These are phyloP conservation scores for Anniella stebbinsi DNA, from an alignment of 2,797 vertebrate species.

Conservation along the genomic window DNA sequence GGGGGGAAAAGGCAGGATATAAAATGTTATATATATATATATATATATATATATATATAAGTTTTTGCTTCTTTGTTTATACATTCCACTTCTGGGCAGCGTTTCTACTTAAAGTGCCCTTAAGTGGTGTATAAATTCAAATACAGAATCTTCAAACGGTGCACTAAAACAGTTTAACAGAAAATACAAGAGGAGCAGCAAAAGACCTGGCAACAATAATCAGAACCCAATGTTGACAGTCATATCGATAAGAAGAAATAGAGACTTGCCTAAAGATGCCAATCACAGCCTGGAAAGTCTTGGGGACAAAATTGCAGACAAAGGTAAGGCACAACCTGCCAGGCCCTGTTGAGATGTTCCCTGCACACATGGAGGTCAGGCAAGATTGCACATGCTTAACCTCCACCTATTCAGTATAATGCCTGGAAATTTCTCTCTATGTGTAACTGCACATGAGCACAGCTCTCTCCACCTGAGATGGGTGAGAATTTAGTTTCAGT, in stretches of 20 bases:
- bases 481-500: too few species aligned
- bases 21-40: too few species aligned
- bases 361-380: too few species aligned
- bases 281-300: not conserved
- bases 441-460: too few species aligned
- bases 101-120: not conserved
- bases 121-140: not conserved
- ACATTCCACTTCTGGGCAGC: not conserved
- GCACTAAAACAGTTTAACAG: not conserved
- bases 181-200: not conserved
- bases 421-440: too few species aligned
- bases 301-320: not conserved
- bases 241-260: not conserved
- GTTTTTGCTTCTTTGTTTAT: not conserved
- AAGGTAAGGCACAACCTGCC: too few species aligned
- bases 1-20: too few species aligned
- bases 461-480: too few species aligned
- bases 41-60: too few species aligned
- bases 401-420: too few species aligned
- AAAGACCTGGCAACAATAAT: not conserved
- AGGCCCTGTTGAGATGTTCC: too few species aligned
- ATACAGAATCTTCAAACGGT: not conserved
- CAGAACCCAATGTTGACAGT: not conserved
- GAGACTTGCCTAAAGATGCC: not conserved
- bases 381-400: too few species aligned